A percentile compares a stretch with the other conserved stretches of the same genome.
Conservation (phyloP, 2,888 invertebrate species). For the Tromatobia lineatoria region DNA sequence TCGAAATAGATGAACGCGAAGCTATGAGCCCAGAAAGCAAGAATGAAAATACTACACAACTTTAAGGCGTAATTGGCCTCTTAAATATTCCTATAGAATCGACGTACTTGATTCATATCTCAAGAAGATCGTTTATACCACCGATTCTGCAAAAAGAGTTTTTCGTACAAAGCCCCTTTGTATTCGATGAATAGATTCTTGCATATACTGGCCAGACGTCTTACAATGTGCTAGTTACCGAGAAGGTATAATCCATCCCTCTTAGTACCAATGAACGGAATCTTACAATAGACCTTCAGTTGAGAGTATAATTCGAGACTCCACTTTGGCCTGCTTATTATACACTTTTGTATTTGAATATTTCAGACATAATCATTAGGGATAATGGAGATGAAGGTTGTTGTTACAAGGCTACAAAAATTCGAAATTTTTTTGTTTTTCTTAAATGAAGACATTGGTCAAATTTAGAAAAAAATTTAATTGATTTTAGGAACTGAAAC, state of each 20-base stretch:
- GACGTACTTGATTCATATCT: slow-evolving; percentile 4
- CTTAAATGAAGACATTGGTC: no score
- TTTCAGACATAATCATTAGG: background rate
- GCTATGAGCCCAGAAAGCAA: background rate
- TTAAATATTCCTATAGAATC: slow-evolving; percentile 34
- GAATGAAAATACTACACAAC: slow-evolving; percentile 23
- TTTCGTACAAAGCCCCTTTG: slow-evolving; percentile 9
- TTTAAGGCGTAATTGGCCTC: slow-evolving; percentile 38
- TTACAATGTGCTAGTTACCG: slow-evolving; percentile 3
- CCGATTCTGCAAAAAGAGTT: slow-evolving; percentile 12
- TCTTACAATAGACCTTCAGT: slow-evolving; percentile 5
- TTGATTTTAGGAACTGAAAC: no score
- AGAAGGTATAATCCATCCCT: background rate
- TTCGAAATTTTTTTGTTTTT: no score
- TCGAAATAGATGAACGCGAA: background rate
- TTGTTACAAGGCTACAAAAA: background rate
- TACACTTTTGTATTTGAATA: slow-evolving; percentile 1
- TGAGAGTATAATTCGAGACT: background rate
- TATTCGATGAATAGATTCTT: slow-evolving; percentile 12
- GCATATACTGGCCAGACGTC: background rate
- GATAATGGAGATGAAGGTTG: background rate
- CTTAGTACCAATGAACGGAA: background rate
- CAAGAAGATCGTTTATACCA: slow-evolving; percentile 24
- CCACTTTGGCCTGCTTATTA: background rate
- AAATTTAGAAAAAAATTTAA: no score